Base-by-base conservation (phyloP, 2,113 vertebrate species). In the Morone saxatilis region DNA sequence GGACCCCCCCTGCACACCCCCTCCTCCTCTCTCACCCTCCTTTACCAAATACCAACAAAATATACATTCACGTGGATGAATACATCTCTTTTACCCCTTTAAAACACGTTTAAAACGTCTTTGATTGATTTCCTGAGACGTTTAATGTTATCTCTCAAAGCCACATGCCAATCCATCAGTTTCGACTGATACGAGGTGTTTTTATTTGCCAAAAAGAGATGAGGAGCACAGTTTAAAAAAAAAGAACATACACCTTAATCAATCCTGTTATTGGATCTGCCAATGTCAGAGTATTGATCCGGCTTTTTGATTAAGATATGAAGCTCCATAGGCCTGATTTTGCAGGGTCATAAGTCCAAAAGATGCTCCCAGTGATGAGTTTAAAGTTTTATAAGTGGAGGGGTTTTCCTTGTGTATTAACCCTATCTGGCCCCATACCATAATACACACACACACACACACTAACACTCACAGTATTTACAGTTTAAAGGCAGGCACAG, bases 251-350 rank as follows among this genome's bases (percentile, higher is more conserved):
- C 31, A 40, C 67, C 51, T 78, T 89, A 72, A 94, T 93, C 86
- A 80, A 57, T 41, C 57, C 63, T 69, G 61, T 76, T 86, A 91
- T 78, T 91, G 82, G 90, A 86, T 92, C 87, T 81, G 74, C 59
- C 69, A 57, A 76, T 82, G 78, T 47, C 80, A 88, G 63, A 78
- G 67, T 90, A 87, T 84, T 75, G 85, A 93, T 79, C 80, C 48
- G 71, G 62, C 67, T 71, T 88, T 87, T 88, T 91, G 80, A 89
- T 88, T 54, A 89, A 91, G 85, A 92, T 89, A 91, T 91, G 77
- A 85, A 78, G 36, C 56, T 89, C 78, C 86, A 83, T 76, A 4
- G 7, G 13, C 3, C 68, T 71, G 69, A 77, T 20, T 41, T 2
- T 54, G 53, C 13, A 14, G 11, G 66, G 22, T 47, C 19, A 13